A percentile compares a stretch with the other conserved stretches of the same genome.
Conservation (phyloP, 2,113 vertebrate genomes). For the Verasper variegatus region DNA sequence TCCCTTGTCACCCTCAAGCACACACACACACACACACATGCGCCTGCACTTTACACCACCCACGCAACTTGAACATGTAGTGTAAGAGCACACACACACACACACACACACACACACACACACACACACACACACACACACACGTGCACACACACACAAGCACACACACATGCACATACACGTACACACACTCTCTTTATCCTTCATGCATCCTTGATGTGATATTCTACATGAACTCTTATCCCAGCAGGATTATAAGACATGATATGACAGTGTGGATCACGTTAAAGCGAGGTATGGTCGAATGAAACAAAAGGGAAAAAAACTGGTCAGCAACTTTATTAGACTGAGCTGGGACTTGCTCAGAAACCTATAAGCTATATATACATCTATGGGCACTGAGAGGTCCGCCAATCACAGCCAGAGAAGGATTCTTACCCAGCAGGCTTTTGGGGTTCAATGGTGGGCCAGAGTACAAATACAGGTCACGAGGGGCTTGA, state of each 20-base stretch:
- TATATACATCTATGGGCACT: slow-evolving; percentile 19
- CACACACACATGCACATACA: slow-evolving; percentile 2
- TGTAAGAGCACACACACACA: background rate
- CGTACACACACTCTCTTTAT: slow-evolving; percentile 1
- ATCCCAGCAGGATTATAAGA: slow-evolving; percentile 41
- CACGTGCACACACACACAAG: slow-evolving; percentile 2
- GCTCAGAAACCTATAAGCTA: slow-evolving; percentile 5
- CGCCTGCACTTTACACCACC: background rate
- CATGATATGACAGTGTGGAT: slow-evolving; percentile 56
- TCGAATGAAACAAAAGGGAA: slow-evolving; percentile 1
- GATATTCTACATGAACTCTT: slow-evolving; percentile 55
- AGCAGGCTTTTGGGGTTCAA: slow-evolving; percentile 69
- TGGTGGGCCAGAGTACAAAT: slow-evolving; percentile 61
- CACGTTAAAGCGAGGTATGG: slow-evolving; percentile 44
- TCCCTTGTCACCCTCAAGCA: slow-evolving; percentile 21
- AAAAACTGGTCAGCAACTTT: slow-evolving; percentile 46
- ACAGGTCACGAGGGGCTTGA: slow-evolving; percentile 61
- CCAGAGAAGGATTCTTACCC: slow-evolving; percentile 45
- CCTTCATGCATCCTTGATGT: slow-evolving; percentile 9
- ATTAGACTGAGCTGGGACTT: background rate
- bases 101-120: slow-evolving; percentile 1
- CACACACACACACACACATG: background rate
- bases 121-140: background rate
- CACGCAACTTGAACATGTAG: background rate
- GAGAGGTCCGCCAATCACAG: slow-evolving; percentile 34